phyloP scores from a whole-genome alignment of 2,797 vertebrate species.

The Dipus sagitta region DNA sequence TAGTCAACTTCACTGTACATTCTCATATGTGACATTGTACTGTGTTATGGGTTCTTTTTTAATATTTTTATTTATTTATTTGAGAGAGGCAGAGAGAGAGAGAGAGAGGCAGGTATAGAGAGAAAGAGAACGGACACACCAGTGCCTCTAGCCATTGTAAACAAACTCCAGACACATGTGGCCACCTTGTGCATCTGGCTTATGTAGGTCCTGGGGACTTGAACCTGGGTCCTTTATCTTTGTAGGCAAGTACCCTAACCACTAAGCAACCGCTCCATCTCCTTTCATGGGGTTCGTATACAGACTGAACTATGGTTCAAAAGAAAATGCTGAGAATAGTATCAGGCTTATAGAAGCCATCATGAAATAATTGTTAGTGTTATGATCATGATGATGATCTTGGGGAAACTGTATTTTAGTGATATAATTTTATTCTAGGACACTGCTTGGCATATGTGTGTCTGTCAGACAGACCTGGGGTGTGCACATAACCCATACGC shows the following conservation, averaged over 20 bases:
- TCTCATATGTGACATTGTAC: background rate
- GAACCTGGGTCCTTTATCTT: too few species aligned
- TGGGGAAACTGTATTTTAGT: background rate
- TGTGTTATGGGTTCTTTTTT: too few species aligned
- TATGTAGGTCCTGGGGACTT: too few species aligned
- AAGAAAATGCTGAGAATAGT: background rate
- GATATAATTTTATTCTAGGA: background rate
- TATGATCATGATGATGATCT: background rate
- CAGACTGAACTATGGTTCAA: background rate
- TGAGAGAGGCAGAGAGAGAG: too few species aligned
- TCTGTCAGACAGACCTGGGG: background rate
- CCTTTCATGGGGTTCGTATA: background rate
- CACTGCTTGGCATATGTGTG: background rate
- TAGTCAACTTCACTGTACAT: background rate
- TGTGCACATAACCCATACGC: background rate
- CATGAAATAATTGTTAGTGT: background rate
- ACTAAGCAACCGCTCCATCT: too few species aligned
- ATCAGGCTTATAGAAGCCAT: background rate
- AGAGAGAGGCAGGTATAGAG: too few species aligned
- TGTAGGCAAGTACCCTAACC: too few species aligned
- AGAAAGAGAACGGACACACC: too few species aligned
- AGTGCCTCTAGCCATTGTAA: too few species aligned
- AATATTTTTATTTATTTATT: too few species aligned
- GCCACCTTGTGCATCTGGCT: too few species aligned
- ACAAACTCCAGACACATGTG: too few species aligned